Evolutionary conservation across 2,113 vertebrate species (phyloP).

Genomic region (Myanophis thanlyinensis): DNA sequence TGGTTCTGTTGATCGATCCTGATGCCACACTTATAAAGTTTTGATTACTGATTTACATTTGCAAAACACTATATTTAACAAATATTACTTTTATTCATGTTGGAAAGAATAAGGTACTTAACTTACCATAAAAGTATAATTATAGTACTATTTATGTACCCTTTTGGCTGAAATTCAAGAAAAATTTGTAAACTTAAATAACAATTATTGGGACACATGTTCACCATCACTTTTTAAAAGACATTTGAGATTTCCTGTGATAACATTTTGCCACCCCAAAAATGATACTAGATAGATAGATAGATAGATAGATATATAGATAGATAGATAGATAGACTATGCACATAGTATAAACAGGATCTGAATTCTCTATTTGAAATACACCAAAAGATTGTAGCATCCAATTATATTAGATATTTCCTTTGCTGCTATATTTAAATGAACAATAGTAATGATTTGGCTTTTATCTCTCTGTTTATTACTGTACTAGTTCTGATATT

Average conservation of each 20-base stretch:
- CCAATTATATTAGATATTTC: constrained; percentile 32
- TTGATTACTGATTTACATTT: background rate
- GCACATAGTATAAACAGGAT: background rate
- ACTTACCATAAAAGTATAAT: background rate
- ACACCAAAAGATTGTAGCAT: constrained; percentile 38
- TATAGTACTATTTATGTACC: background rate
- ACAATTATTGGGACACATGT: background rate
- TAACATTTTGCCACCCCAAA: background rate
- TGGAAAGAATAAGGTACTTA: background rate
- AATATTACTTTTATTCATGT: background rate
- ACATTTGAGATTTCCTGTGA: background rate
- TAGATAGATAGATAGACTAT: background rate
- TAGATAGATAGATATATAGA: too few species aligned
- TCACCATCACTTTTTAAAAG: background rate
- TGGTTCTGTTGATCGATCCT: background rate
- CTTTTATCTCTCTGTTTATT: constrained; percentile 14
- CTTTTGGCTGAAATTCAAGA: background rate
- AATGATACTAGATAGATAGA: too few species aligned
- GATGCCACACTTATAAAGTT: background rate
- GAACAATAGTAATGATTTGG: background rate
- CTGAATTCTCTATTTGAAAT: constrained; percentile 44
- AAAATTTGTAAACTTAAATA: background rate
- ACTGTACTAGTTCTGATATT: background rate
- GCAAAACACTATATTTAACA: background rate
- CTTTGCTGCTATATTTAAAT: constrained; percentile 52